phyloP scores from a whole-genome alignment of 2,113 vertebrate genomes.

The Ranitomeya variabilis region DNA sequence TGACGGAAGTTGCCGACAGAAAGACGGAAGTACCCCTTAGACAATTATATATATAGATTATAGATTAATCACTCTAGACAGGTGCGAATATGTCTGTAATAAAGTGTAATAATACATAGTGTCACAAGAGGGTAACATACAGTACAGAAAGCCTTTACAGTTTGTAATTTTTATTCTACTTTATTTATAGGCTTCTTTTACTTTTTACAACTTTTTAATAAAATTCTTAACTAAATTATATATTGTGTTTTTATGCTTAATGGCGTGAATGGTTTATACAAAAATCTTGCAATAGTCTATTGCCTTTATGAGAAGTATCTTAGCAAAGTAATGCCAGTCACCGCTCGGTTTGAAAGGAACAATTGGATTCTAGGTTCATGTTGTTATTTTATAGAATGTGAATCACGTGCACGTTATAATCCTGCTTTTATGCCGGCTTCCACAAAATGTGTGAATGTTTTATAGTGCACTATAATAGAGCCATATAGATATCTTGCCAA shows the following conservation, averaged over 20 bases:
- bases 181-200: conserved; percentile 6
- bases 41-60: too few relatives aligned
- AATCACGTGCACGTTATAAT: conserved; percentile 53
- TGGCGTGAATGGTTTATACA: conserved; percentile 39
- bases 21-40: too few relatives aligned
- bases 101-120: too few relatives aligned
- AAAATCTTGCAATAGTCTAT: conserved; percentile 14
- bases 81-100: too few relatives aligned
- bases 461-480: conserved; percentile 55
- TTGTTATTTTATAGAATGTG: conserved; percentile 55
- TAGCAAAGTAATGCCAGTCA: conserved; percentile 24
- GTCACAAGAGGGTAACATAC: background rate
- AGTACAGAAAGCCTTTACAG: background rate
- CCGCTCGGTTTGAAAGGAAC: conserved; percentile 44
- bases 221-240: conserved; percentile 40
- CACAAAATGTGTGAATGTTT: conserved; percentile 58
- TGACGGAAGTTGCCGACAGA: too few relatives aligned
- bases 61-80: too few relatives aligned
- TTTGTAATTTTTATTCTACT: background rate
- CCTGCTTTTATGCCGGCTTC: conserved; percentile 55
- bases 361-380: conserved; percentile 50
- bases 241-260: conserved; percentile 9
- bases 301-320: conserved; percentile 48
- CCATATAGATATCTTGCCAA: conserved; percentile 58
- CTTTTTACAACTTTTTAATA: conserved; percentile 26